Percentiles rank a stretch among this genome's conserved stretches.
Conservation (phyloP, 2,113 vertebrate genomes). For the Ariopsis seemanni region DNA sequence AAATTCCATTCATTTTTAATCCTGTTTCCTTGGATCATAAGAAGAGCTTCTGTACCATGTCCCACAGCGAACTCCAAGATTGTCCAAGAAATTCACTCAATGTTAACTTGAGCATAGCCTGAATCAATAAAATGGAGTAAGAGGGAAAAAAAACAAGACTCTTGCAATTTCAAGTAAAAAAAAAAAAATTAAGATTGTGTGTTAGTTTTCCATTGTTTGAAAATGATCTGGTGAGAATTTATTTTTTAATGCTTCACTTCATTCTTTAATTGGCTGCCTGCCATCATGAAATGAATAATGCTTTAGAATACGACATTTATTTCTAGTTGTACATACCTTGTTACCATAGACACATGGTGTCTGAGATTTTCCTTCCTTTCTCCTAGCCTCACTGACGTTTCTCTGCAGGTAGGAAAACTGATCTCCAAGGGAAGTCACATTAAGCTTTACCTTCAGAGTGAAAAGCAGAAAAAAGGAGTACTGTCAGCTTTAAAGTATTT, state of each 20-base stretch:
- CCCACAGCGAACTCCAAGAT: not conserved
- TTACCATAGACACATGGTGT: constrained; percentile 1
- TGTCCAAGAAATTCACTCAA: constrained; percentile 8
- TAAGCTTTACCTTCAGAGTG: not conserved
- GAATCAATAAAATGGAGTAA: not conserved
- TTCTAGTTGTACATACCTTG: not conserved
- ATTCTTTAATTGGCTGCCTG: not conserved
- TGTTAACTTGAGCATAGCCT: not conserved
- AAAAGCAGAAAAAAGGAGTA: not conserved
- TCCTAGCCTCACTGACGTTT: not conserved
- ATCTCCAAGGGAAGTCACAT: not conserved
- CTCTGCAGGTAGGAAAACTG: not conserved
- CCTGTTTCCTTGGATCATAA: not conserved
- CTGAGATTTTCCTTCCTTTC: not conserved
- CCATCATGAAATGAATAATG: not conserved
- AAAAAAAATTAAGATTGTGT: not conserved
- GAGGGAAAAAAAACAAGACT: too few relatives aligned
- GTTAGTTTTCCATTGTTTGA: not conserved
- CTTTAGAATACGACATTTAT: not conserved
- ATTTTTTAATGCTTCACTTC: not conserved
- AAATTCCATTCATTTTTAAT: not conserved
- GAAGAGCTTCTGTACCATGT: not conserved
- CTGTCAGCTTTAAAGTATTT: not conserved
- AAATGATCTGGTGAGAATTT: not conserved
- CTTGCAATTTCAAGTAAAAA: not conserved